Base-by-base conservation (phyloP, 2,888 invertebrate genomes). In the Formica aserva region DNA sequence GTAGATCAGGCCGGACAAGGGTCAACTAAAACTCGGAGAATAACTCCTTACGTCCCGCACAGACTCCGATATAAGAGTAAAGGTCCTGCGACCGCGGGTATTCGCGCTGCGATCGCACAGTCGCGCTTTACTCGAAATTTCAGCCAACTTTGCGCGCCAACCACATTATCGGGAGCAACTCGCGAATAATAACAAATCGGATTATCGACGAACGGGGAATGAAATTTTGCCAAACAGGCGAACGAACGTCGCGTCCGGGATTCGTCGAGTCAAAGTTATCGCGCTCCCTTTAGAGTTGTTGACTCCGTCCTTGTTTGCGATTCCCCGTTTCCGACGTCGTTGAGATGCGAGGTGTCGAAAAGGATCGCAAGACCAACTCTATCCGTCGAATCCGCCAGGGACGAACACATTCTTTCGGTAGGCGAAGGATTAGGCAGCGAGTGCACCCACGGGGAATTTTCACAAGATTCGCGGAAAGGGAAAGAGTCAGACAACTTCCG, bases 401-500 rank as follows among this genome's bases (percentile, higher is more conserved):
- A 81, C 80, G 66, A 85, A 83, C 60, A 85, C 48, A 88, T 87
- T 89, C 86, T 76, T 81, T 75, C 81, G 81, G 22, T 13, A 18
- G 41, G 29, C 66, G 75, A 84, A 85, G 90, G 91, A 93, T 92
- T 92, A 93, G 88, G 88, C 90, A 90, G 87, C 87, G 90, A 91
- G 91, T 84, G 87, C 67, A 86, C 90, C 88, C 91, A 63, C 62
- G 86, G 89, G 91, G 89, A 84, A 91, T 88, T 91, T 87, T 81
- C 85, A 60, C 57, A 38, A 66, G 57, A 29, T 65, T 52, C 74
- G 45, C 26, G 75, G n/a, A 32, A 38, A 26, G 9, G 74, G 55
- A 35, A 65, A 83, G 29, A 63, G 45, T 32, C 35, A 45, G 45
- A 48, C 75, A 69, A 77, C 78, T 81, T 55, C 84, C 77, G 77